Evolutionary conservation across 2,888 invertebrate genomes (phyloP).

Genomic region (Metopia argyrocephala): DNA sequence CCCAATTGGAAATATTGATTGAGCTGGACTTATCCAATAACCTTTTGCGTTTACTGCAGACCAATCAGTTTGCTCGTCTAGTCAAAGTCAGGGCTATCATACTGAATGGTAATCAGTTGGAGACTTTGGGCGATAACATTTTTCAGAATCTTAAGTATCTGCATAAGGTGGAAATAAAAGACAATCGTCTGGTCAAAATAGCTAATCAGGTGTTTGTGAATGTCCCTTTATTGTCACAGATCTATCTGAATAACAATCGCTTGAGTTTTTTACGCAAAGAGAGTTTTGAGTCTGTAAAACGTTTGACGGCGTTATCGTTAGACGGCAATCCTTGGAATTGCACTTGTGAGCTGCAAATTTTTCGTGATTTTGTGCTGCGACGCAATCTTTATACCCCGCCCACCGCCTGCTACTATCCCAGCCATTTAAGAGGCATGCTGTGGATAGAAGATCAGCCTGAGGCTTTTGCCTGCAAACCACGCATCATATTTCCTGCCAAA

Average conservation of each 20-base stretch:
- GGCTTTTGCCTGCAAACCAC: constrained; percentile 90
- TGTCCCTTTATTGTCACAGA: constrained; percentile 83
- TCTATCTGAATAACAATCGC: constrained; percentile 87
- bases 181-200: constrained; percentile 85
- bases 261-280: constrained; percentile 84
- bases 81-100: constrained; percentile 85
- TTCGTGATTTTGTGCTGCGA: constrained; percentile 87
- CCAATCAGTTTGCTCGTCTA: constrained; percentile 85
- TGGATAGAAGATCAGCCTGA: constrained; percentile 85
- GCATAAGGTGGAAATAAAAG: constrained; percentile 86
- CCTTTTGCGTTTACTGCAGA: constrained; percentile 82
- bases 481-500: constrained; percentile 83
- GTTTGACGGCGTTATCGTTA: constrained; percentile 86
- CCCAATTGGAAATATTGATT: constrained; percentile 86
- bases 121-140: constrained; percentile 84
- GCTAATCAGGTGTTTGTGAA: constrained; percentile 85
- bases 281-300: constrained; percentile 83
- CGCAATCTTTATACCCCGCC: constrained; percentile 88
- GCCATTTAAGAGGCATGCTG: constrained; percentile 83
- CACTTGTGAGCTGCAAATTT: constrained; percentile 88
- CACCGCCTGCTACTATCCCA: constrained; percentile 86
- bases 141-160: constrained; percentile 87
- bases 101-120: constrained; percentile 86
- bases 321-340: constrained; percentile 93
- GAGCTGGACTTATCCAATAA: constrained; percentile 90